Evolutionary conservation across 2,888 invertebrate species (phyloP).

Genomic region (Sinopyrophorus schimmeli): DNA sequence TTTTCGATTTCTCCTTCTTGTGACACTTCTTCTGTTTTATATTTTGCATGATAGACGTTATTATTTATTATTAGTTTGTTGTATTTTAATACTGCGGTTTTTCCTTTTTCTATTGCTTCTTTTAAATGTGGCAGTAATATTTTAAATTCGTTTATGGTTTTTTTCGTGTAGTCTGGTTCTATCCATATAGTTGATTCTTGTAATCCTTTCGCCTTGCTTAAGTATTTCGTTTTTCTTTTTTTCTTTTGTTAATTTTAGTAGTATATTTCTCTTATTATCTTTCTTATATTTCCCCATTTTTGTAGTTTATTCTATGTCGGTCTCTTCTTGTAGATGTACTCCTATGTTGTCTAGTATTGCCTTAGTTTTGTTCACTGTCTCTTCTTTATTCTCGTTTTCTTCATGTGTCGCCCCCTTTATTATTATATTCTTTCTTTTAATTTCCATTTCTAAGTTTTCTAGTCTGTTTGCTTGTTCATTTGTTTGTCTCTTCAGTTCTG

Average conservation of each 20-base stretch:
- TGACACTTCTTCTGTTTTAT: too few relatives aligned
- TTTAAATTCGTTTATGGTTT: too few relatives aligned
- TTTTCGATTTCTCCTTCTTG: too few relatives aligned
- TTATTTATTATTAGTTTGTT: too few relatives aligned
- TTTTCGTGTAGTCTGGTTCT: too few relatives aligned
- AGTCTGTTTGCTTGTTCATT: not conserved
- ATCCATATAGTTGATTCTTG: too few relatives aligned
- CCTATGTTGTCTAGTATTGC: conserved; percentile 1
- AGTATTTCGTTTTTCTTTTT: not conserved
- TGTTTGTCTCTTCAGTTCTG: not conserved
- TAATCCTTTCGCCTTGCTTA: not conserved
- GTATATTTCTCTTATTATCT: conserved; percentile 4
- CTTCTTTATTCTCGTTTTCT: conserved; percentile 2
- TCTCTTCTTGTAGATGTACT: not conserved
- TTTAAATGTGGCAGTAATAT: too few relatives aligned
- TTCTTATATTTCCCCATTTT: conserved; percentile 1
- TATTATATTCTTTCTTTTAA: conserved; percentile 1
- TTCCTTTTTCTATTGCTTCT: too few relatives aligned
- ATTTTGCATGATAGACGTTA: too few relatives aligned
- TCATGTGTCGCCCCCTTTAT: not conserved
- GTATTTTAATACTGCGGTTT: too few relatives aligned
- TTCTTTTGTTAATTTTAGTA: not conserved
- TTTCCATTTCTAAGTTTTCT: conserved; percentile 3
- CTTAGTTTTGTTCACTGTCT: conserved; percentile 3
- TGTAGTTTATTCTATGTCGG: conserved; percentile 1